phyloP scores from a whole-genome alignment of 2,888 invertebrate species.

The Drosophila macrospina region DNA sequence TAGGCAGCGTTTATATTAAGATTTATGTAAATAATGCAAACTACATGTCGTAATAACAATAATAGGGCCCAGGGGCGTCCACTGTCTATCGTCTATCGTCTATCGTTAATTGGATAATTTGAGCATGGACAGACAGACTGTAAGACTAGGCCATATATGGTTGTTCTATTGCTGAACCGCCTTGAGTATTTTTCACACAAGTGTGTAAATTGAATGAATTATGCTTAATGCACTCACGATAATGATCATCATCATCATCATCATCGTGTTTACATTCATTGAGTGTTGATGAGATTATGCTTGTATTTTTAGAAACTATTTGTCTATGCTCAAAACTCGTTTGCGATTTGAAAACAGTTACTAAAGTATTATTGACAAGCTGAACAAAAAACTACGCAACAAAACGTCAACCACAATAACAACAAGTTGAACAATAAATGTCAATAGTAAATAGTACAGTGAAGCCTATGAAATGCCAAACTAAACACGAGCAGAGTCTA shows the following conservation, averaged over 20 bases:
- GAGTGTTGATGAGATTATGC: conserved; percentile 37
- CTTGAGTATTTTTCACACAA: conserved; percentile 71
- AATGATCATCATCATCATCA: conserved; percentile 12
- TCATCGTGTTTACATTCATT: neutral
- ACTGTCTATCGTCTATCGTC: conserved; percentile 18
- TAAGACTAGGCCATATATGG: conserved; percentile 30
- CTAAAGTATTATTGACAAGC: conserved; percentile 49
- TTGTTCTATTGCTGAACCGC: conserved; percentile 39
- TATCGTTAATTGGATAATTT: conserved; percentile 76
- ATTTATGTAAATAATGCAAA: conserved; percentile 78
- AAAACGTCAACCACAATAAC: conserved; percentile 38
- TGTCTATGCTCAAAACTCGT: conserved; percentile 52
- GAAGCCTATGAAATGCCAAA: conserved; percentile 14
- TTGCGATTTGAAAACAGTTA: conserved; percentile 67
- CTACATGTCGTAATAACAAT: conserved; percentile 48
- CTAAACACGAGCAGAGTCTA: neutral
- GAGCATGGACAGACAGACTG: conserved; percentile 18
- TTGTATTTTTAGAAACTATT: conserved; percentile 53
- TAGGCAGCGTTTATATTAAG: conserved; percentile 62
- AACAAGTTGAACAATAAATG: conserved; percentile 36
- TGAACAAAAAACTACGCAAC: conserved; percentile 59
- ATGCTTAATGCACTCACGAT: conserved; percentile 29
- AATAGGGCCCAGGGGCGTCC: conserved; percentile 33
- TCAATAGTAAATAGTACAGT: conserved; percentile 46
- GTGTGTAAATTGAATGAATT: conserved; percentile 63